Percentiles rank a stretch among this genome's conserved stretches.
phyloP scores from a whole-genome alignment of 2,888 invertebrate species.

The Eugnorisma glareosa region DNA sequence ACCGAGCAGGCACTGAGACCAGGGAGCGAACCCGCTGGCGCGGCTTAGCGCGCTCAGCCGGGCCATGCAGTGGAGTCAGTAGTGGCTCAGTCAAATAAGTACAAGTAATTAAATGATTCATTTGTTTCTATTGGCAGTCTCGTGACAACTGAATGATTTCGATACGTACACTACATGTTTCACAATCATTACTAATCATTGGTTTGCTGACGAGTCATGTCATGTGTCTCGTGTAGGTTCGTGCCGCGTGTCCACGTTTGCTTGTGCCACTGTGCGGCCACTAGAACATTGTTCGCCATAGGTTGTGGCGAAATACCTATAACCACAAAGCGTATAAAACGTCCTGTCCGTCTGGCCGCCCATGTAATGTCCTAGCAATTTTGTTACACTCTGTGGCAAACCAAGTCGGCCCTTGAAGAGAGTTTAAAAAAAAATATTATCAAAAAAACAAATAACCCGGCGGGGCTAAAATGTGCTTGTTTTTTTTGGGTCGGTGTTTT shows the following conservation, averaged over 20 bases:
- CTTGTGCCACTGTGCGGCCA: no score
- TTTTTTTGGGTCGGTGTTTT: no score
- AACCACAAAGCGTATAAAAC: neutral
- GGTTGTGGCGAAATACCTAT: neutral
- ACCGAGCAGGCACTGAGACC: neutral
- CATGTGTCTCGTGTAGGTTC: neutral
- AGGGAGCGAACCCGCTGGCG: neutral
- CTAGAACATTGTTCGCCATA: neutral
- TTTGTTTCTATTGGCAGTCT: constrained; percentile 17
- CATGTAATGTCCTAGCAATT: neutral
- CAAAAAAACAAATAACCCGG: no score
- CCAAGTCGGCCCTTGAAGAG: neutral
- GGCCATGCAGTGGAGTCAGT: neutral
- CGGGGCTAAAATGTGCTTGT: no score
- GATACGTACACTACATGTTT: constrained; percentile 4
- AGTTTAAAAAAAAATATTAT: neutral
- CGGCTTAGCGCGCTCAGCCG: no score
- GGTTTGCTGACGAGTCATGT: constrained; percentile 8
- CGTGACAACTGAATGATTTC: constrained; percentile 14
- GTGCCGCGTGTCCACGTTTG: neutral
- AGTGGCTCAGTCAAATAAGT: constrained; percentile 2
- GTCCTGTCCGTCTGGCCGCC: neutral
- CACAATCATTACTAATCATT: constrained; percentile 14
- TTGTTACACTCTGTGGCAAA: neutral
- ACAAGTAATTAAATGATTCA: constrained; percentile 25